phyloP scores from a whole-genome alignment of 2,797 vertebrate species.

The Sebastes miniatus region DNA sequence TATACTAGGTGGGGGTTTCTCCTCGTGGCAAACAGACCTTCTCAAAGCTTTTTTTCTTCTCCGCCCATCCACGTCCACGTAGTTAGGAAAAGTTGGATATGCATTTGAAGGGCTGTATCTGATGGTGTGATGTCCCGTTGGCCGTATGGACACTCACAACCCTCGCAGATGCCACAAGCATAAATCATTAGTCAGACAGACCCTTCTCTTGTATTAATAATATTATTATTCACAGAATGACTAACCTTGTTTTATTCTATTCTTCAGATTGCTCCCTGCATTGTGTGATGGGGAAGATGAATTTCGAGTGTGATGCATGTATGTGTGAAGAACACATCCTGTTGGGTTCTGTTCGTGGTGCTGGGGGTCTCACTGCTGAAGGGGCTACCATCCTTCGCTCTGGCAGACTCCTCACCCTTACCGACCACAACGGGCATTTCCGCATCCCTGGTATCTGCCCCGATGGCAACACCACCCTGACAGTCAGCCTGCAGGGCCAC shows the following conservation, averaged over 20 bases:
- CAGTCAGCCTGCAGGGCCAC: conserved; percentile 88
- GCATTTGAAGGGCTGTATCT: no score
- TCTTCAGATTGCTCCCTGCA: conserved; percentile 86
- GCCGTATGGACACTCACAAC: no score
- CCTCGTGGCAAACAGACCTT: no score
- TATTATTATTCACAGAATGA: not conserved
- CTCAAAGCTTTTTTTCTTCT: no score
- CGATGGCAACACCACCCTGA: conserved; percentile 88
- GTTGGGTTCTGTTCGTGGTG: conserved; percentile 85
- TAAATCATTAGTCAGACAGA: not conserved
- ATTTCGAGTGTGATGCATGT: conserved; percentile 90
- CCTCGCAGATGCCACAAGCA: no score
- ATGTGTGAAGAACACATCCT: conserved; percentile 91
- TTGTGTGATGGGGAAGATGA: conserved; percentile 88
- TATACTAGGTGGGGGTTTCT: no score
- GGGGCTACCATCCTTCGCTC: conserved; percentile 79
- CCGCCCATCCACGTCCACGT: no score
- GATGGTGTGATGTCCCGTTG: no score
- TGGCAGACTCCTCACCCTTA: conserved; percentile 85
- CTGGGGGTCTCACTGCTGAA: conserved; percentile 82
- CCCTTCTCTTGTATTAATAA: not conserved
- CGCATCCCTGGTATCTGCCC: conserved; percentile 90
- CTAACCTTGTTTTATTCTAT: not conserved
- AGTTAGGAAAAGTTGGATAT: no score
- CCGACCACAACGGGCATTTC: conserved; percentile 89